phyloP scores from a whole-genome alignment of 2,113 vertebrate genomes.

The Thalassarche chlororhynchos region DNA sequence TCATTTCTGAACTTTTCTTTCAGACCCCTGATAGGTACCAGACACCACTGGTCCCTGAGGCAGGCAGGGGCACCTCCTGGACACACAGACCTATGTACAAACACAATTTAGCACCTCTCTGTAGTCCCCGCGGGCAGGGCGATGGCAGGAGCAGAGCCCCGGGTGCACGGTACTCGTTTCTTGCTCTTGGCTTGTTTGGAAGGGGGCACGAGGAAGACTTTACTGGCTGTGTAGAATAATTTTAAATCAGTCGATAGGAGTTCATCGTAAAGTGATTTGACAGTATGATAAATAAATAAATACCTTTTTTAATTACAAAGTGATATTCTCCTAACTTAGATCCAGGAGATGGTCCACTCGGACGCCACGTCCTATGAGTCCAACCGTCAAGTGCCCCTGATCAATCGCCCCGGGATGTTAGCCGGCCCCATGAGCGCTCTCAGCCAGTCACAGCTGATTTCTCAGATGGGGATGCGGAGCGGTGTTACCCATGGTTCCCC shows the following conservation, averaged over 20 bases:
- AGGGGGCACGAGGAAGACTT: not conserved
- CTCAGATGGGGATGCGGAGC: slow-evolving; percentile 90
- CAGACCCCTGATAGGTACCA: not conserved
- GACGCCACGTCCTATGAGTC: slow-evolving; percentile 88
- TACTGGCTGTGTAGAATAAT: accelerated
- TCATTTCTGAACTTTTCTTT: not conserved
- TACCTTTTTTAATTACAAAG: not conserved
- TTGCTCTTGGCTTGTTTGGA: not conserved
- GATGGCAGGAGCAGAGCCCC: not conserved
- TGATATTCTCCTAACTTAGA: slow-evolving; percentile 85
- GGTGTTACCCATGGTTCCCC: slow-evolving; percentile 90
- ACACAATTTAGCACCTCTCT: not conserved
- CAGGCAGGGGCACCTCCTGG: not conserved
- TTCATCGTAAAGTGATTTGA: not conserved
- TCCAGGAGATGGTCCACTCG: slow-evolving; percentile 97
- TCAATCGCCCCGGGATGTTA: slow-evolving; percentile 90
- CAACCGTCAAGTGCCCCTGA: slow-evolving; percentile 86
- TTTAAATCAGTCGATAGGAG: not conserved
- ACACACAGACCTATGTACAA: accelerated
- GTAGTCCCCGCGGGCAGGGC: accelerated
- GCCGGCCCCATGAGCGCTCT: slow-evolving; percentile 91
- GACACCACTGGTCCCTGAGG: not conserved
- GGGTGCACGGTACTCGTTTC: not conserved
- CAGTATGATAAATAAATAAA: not conserved
- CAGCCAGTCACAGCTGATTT: slow-evolving; percentile 92